Percentiles rank a stretch among this genome's conserved stretches.
Conservation (phyloP, 2,113 vertebrate genomes). For the Tichodroma muraria region DNA sequence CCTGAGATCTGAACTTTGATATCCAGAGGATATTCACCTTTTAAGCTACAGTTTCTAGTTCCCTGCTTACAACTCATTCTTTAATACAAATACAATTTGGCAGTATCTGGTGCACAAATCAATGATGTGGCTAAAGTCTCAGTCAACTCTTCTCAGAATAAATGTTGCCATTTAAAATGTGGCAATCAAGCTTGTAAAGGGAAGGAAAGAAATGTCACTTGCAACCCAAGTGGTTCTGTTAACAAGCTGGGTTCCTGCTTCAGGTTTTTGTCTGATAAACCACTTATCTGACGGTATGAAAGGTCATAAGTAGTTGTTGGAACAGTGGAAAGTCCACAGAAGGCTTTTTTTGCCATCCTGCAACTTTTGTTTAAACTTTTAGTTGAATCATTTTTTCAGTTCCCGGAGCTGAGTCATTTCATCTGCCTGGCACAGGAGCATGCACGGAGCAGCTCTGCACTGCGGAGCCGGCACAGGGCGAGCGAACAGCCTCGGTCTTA, state of each 20-base stretch:
- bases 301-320: neutral
- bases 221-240: constrained; percentile 12
- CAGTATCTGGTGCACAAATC: neutral
- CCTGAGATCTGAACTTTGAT: neutral
- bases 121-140: neutral
- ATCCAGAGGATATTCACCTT: neutral
- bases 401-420: neutral
- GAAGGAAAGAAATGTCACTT: constrained; percentile 31
- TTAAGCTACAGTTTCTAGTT: neutral
- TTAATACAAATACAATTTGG: neutral
- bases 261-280: constrained; percentile 19
- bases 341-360: neutral
- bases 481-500: neutral
- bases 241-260: constrained; percentile 22
- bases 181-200: constrained; percentile 7
- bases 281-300: constrained; percentile 1
- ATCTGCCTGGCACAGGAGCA: neutral
- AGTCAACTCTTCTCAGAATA: constrained; percentile 23
- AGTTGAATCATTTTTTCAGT: constrained; percentile 6
- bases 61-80: neutral
- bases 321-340: constrained; percentile 32
- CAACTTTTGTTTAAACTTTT: neutral
- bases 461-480: accelerated
- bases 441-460: accelerated
- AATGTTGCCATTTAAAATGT: constrained; percentile 37